Evolutionary conservation across 2,113 vertebrate species (phyloP).

Genomic region (Uria aalge): DNA sequence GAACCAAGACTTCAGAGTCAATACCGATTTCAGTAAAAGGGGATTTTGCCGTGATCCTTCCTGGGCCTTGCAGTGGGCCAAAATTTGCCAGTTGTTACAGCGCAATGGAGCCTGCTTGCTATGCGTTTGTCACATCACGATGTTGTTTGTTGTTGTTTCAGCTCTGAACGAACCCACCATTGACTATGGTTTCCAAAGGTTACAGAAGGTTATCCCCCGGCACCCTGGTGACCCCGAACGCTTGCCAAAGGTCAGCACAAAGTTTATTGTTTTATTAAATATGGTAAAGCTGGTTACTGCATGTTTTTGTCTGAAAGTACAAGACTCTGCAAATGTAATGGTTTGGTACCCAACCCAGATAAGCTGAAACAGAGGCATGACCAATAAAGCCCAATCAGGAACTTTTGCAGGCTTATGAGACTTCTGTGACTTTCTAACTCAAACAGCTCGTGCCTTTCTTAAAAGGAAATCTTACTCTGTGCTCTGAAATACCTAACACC

Average conservation of each 20-base stretch:
- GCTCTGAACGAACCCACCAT: conserved; percentile 96
- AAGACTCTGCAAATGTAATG: background rate
- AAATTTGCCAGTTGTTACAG: background rate
- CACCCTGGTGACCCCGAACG: conserved; percentile 85
- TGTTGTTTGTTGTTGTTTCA: conserved; percentile 72
- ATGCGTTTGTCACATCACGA: conserved; percentile 10
- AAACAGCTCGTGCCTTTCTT: background rate
- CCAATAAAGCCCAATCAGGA: background rate
- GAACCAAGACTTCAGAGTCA: background rate
- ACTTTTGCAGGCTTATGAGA: background rate
- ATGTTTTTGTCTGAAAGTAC: background rate
- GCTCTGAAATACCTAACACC: background rate
- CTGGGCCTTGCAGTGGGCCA: background rate
- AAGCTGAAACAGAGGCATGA: background rate
- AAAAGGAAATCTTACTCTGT: background rate
- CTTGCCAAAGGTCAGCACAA: conserved; percentile 82
- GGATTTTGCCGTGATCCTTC: background rate
- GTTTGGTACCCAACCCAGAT: background rate
- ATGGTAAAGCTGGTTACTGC: conserved; percentile 1
- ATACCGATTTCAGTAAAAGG: background rate
- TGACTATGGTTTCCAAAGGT: conserved; percentile 93
- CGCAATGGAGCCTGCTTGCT: background rate
- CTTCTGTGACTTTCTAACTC: background rate
- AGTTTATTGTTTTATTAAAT: conserved; percentile 46
- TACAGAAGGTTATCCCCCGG: conserved; percentile 86